Base-by-base conservation (phyloP, 2,888 invertebrate genomes). In the Oscheius sp. region DNA sequence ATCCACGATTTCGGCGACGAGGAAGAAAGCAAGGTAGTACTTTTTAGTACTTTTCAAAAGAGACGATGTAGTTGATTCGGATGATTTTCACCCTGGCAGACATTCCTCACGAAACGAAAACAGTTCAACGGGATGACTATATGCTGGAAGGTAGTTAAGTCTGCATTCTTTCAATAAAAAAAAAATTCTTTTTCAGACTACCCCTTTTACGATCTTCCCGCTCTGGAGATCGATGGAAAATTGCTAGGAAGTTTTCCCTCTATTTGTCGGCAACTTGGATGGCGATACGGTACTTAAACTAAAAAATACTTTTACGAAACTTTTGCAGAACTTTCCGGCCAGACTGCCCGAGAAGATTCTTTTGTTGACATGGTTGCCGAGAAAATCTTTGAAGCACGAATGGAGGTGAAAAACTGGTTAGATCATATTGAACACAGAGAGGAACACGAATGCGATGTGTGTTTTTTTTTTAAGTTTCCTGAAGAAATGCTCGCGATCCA, bases 251-350 rank as follows among this genome's bases (percentile, higher is more conserved):
- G 77, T 66, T 71, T 82, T 33, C 72, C 79, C 9, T 80, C 84
- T 9, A 84, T 84, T 73, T 84, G 84, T 73, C 74, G 82, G 70
- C 84, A 84, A 73, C 77, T 84, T 48, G 82, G 77, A 32, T 84
- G 84, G 84, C 75, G 84, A 80, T 84, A 81, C 76, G 82, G 84
- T 84, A 76, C 29, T 2, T 29, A 57, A 33, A 9, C 47, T 60
- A 29, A 32, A 21, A 70, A 21, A 1, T 13, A 37, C 47, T 47
- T 57, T 57, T 9, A 10, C 2, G 2, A 21, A 29, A 57, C 2
- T 10, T 13, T 68, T 29, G 13, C 35, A 84, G 84, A 82, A 74
- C 74, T 84, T 5, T 81, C 84, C 32, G 82, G 84, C 48, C 76
- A 77, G 37, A 84, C 80, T 1, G 77, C 82, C 0, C 66, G 74